Conservation (phyloP, 1,140 invertebrate genomes). For the Thaumatotibia leucotreta region DNA sequence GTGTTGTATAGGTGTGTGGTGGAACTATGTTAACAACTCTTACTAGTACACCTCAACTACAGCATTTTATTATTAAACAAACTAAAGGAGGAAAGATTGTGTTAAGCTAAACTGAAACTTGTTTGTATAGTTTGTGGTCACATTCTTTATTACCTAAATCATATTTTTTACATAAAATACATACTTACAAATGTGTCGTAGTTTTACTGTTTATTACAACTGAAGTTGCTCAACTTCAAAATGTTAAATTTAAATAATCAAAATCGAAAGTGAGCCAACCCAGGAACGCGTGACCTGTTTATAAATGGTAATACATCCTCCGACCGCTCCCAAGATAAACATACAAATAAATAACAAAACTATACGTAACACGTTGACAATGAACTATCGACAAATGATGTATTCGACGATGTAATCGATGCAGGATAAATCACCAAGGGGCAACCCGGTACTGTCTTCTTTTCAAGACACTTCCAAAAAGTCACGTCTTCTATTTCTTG, state of each 20-base stretch:
- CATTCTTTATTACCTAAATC: too few relatives aligned
- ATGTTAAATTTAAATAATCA: neutral
- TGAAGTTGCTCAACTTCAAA: too few relatives aligned
- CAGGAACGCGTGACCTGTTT: neutral
- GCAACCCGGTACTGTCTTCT: neutral
- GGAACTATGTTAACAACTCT: too few relatives aligned
- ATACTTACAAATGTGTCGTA: too few relatives aligned
- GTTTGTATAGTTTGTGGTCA: too few relatives aligned
- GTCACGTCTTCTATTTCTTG: neutral
- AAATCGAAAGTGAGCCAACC: neutral
- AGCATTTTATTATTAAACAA: too few relatives aligned
- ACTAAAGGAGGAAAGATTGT: too few relatives aligned
- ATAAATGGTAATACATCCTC: neutral
- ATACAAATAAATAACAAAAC: constrained; percentile 4
- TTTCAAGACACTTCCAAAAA: neutral
- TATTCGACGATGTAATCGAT: constrained; percentile 10
- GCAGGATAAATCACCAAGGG: neutral
- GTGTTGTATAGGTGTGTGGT: constrained; percentile 28
- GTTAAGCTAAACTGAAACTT: too few relatives aligned
- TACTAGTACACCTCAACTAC: too few relatives aligned
- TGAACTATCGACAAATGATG: constrained; percentile 13
- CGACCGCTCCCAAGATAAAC: neutral
- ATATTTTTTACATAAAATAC: too few relatives aligned
- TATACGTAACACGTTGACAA: constrained; percentile 12
- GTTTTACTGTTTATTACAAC: too few relatives aligned